These are phyloP conservation scores for Takifugu rubripes DNA, from an alignment of 2,797 vertebrate species.

Conservation along the genomic window DNA sequence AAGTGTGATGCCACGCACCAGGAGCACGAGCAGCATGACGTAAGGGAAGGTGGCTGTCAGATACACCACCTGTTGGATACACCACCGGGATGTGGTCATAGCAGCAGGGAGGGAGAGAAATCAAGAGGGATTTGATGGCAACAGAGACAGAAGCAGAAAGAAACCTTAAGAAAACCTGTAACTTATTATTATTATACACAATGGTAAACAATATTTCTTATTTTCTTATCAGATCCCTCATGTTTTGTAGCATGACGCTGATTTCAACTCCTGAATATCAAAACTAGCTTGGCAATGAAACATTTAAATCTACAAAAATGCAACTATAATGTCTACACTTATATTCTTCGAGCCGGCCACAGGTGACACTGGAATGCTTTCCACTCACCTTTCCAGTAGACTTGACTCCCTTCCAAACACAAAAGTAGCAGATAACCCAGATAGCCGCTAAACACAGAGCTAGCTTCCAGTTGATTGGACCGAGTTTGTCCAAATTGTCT, in stretches of 20 bases:
- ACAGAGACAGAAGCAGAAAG: neutral
- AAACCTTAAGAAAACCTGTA: too few relatives aligned
- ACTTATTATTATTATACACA: too few relatives aligned
- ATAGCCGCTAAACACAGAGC: conserved; percentile 62
- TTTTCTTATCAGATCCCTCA: too few relatives aligned
- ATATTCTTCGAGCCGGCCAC: too few relatives aligned
- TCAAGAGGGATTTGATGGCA: neutral
- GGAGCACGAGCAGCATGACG: conserved; percentile 83
- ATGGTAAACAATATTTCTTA: too few relatives aligned
- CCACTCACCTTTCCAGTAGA: conserved; percentile 78
- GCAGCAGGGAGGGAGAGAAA: neutral
- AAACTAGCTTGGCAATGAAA: too few relatives aligned
- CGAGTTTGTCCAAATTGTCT: conserved; percentile 53
- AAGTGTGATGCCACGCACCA: conserved; percentile 84
- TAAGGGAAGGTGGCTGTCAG: conserved; percentile 92
- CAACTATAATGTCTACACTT: too few relatives aligned
- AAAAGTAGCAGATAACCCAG: conserved; percentile 78
- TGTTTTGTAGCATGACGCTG: too few relatives aligned
- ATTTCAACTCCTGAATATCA: too few relatives aligned
- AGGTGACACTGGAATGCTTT: neutral
- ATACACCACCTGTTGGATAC: conserved; percentile 82
- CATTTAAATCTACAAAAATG: too few relatives aligned
- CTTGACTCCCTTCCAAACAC: conserved; percentile 77
- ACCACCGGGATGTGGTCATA: conserved; percentile 28
- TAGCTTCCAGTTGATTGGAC: conserved; percentile 69